Percentiles rank a stretch among this genome's conserved stretches.
These are phyloP conservation scores for Alviniconcha strummeri DNA, from an alignment of 2,888 invertebrate species.

Conservation along the genomic window DNA sequence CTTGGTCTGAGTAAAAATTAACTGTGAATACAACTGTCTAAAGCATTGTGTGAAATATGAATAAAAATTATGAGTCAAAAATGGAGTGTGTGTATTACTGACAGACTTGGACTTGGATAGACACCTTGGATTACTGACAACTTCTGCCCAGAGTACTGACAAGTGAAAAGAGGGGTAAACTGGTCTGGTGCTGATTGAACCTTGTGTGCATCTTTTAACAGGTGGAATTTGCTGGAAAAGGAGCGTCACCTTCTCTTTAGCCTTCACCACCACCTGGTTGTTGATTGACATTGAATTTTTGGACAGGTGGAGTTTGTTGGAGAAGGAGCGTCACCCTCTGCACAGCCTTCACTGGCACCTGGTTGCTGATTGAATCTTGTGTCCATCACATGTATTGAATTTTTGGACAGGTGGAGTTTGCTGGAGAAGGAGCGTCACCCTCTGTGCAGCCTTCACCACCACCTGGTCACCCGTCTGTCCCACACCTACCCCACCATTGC, in stretches of 20 bases:
- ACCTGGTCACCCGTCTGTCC: not conserved
- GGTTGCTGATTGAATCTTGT: not conserved
- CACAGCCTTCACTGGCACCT: conserved; percentile 1
- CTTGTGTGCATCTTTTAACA: not conserved
- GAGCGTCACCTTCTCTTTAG: not conserved
- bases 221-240: conserved; percentile 29
- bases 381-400: too few relatives aligned
- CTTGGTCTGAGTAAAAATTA: too few relatives aligned
- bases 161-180: too few relatives aligned
- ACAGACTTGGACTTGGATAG: too few relatives aligned
- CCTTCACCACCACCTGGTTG: not conserved
- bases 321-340: conserved; percentile 19
- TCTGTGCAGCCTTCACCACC: not conserved
- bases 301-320: conserved; percentile 26
- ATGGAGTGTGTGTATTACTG: too few relatives aligned
- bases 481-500: not conserved
- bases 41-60: too few relatives aligned
- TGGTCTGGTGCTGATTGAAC: too few relatives aligned
- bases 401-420: conserved; percentile 22
- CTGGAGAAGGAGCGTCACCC: conserved; percentile 28
- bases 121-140: too few relatives aligned
- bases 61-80: too few relatives aligned
- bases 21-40: too few relatives aligned
- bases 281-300: not conserved
- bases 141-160: too few relatives aligned